These are phyloP conservation scores for Gnathonemus echidnorhynchus DNA, from an alignment of 2,113 vertebrate species.

Conservation along the genomic window DNA sequence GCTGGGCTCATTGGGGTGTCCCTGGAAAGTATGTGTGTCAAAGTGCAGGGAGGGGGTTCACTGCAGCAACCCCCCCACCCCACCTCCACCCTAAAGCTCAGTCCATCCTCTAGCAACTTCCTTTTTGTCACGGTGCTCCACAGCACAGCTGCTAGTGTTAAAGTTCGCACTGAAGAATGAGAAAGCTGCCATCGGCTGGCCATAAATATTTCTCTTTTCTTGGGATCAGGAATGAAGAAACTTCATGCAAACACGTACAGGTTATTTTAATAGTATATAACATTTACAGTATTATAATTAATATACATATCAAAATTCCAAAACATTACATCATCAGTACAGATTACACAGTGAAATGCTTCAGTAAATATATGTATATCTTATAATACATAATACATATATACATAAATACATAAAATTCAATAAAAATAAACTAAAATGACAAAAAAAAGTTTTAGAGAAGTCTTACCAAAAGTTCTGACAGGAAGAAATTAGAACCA, in stretches of 20 bases:
- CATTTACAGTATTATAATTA: slow-evolving; percentile 10
- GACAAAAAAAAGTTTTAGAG: neutral
- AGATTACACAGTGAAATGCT: neutral
- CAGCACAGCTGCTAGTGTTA: slow-evolving; percentile 45
- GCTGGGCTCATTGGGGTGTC: slow-evolving; percentile 65
- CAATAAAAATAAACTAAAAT: neutral
- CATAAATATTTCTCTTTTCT: slow-evolving; percentile 39
- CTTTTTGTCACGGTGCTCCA: slow-evolving; percentile 39
- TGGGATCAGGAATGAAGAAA: slow-evolving; percentile 36
- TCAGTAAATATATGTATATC: neutral
- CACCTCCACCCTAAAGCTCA: slow-evolving; percentile 24
- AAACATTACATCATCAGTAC: neutral
- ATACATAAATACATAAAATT: neutral
- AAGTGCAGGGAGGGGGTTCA: slow-evolving; percentile 42
- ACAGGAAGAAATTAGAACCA: neutral
- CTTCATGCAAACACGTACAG: slow-evolving; percentile 37
- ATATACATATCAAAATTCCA: neutral
- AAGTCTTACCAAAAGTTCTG: neutral
- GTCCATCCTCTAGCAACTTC: slow-evolving; percentile 30
- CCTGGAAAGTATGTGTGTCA: slow-evolving; percentile 56
- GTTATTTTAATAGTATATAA: slow-evolving; percentile 22
- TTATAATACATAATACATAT: too few relatives aligned
- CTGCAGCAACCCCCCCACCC: slow-evolving; percentile 31
- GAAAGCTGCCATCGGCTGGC: slow-evolving; percentile 22
- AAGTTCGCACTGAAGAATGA: slow-evolving; percentile 38